A percentile compares a stretch with the other conserved stretches of the same genome.
Evolutionary conservation across 2,113 vertebrate species (phyloP).

Genomic region (Saguinus imperator): DNA sequence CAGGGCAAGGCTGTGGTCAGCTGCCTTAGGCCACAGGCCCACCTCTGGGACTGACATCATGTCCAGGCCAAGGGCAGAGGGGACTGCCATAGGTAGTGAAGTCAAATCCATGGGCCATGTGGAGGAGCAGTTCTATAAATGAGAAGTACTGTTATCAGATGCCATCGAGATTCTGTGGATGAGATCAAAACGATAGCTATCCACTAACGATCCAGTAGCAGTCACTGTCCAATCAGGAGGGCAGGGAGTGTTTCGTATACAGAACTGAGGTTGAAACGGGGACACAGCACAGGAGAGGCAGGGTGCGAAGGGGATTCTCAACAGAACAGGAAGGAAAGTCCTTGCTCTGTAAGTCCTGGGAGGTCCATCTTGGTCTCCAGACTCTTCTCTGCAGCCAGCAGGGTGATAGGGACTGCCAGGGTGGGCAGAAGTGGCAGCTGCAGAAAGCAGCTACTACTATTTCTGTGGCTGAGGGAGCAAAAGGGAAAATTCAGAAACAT

Average conservation of each 20-base stretch:
- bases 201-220: neutral
- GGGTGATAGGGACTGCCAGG: rapidly evolving
- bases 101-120: neutral
- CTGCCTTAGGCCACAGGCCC: neutral
- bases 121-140: neutral
- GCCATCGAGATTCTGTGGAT: neutral
- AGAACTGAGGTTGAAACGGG: neutral
- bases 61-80: neutral
- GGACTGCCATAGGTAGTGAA: neutral
- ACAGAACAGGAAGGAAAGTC: neutral
- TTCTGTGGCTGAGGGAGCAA: neutral
- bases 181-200: neutral
- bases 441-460: neutral
- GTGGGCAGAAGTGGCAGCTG: neutral
- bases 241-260: neutral
- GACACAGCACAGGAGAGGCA: neutral
- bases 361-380: neutral
- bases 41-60: neutral
- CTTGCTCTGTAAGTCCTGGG: neutral
- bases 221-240: neutral
- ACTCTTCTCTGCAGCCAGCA: neutral
- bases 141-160: neutral
- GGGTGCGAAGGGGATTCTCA: neutral
- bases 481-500: neutral
- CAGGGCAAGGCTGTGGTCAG: neutral